phyloP scores from a whole-genome alignment of 1,140 invertebrate species.

The Acromyrmex charruanus region DNA sequence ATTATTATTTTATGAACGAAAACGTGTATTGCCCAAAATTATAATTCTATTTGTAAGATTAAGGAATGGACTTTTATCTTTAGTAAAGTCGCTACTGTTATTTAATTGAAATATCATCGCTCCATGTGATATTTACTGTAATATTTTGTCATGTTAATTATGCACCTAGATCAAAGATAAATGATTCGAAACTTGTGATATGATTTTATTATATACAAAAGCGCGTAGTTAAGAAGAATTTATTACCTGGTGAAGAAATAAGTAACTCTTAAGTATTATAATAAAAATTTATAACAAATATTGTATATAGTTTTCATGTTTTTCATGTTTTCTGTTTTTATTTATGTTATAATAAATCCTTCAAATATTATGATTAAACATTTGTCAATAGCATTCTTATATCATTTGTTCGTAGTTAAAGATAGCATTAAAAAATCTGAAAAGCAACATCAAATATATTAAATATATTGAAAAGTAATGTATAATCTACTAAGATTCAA shows the following conservation, averaged over 20 bases:
- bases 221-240: slow-evolving; percentile 66
- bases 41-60: slow-evolving; percentile 50
- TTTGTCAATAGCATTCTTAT: background rate
- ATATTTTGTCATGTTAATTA: slow-evolving; percentile 66
- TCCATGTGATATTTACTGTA: slow-evolving; percentile 77
- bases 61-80: background rate
- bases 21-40: slow-evolving; percentile 24
- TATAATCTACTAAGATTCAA: background rate
- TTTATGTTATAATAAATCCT: background rate
- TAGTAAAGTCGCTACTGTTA: slow-evolving; percentile 37
- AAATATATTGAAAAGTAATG: background rate
- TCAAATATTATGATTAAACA: background rate
- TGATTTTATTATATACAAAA: slow-evolving; percentile 67
- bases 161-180: slow-evolving; percentile 34
- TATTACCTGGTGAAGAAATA: slow-evolving; percentile 60
- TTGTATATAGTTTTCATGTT: background rate
- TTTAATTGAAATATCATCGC: slow-evolving; percentile 73
- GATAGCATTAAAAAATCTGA: background rate
- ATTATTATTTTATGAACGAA: slow-evolving; percentile 58
- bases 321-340: background rate
- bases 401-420: background rate
- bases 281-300: slow-evolving; percentile 60
- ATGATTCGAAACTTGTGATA: slow-evolving; percentile 72
- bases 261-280: slow-evolving; percentile 30
- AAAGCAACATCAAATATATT: background rate